These are phyloP conservation scores for Ambastaia sidthimunki DNA, from an alignment of 2,797 vertebrate species.

Conservation along the genomic window DNA sequence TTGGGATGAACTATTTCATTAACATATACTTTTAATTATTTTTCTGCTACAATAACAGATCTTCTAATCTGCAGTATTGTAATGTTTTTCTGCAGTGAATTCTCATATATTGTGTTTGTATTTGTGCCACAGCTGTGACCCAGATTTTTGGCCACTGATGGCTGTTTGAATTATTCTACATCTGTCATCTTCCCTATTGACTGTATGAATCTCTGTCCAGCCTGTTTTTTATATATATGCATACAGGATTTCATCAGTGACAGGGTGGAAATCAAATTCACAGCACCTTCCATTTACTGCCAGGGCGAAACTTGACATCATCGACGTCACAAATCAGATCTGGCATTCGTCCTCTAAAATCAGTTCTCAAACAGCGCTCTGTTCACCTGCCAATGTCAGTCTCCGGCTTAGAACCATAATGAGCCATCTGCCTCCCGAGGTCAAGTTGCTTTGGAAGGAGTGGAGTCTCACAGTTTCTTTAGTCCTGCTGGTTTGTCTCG, in stretches of 20 bases:
- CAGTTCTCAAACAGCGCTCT: not conserved
- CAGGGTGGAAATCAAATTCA: conserved; percentile 33
- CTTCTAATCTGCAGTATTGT: conserved; percentile 17
- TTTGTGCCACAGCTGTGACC: conserved; percentile 22
- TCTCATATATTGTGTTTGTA: not conserved
- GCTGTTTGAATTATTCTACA: conserved; percentile 24
- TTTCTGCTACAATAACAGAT: not conserved
- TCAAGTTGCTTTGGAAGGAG: conserved; percentile 42
- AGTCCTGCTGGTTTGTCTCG: conserved; percentile 36
- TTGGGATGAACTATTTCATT: no score
- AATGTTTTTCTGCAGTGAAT: not conserved
- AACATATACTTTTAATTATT: no score
- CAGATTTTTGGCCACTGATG: conserved; percentile 29
- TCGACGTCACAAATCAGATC: conserved; percentile 12
- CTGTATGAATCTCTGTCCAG: conserved; percentile 18
- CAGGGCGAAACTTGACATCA: conserved; percentile 13
- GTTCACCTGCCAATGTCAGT: conserved; percentile 42
- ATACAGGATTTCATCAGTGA: conserved; percentile 24
- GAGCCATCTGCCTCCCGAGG: conserved; percentile 35
- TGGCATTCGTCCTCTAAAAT: conserved; percentile 32
- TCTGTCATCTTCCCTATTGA: conserved; percentile 26
- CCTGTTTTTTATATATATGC: conserved; percentile 35
- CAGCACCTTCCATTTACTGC: conserved; percentile 11
- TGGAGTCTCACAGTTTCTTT: conserved; percentile 38
- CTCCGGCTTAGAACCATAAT: conserved; percentile 26